Percentiles rank a stretch among this genome's conserved stretches.
Conservation (phyloP, 2,888 invertebrate species). For the Sarcophaga carnaria region DNA sequence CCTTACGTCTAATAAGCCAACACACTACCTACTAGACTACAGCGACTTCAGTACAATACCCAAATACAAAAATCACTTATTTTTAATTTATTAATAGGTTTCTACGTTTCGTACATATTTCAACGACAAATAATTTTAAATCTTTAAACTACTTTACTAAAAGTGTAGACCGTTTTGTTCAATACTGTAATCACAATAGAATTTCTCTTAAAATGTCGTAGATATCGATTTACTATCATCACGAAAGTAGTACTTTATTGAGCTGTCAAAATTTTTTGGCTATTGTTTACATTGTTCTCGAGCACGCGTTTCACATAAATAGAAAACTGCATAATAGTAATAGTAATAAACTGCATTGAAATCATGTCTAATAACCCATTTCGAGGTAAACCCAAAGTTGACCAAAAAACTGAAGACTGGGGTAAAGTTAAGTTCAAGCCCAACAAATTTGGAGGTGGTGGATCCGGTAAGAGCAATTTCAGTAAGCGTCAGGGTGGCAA, state of each 20-base stretch:
- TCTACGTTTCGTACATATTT: too few species aligned
- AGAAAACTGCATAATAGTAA: neutral
- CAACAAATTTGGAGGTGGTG: constrained; percentile 2
- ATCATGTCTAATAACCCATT: constrained; percentile 64
- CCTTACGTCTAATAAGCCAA: too few species aligned
- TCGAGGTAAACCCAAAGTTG: constrained; percentile 35
- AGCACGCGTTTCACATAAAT: neutral
- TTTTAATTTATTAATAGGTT: too few species aligned
- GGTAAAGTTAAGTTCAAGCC: constrained; percentile 69
- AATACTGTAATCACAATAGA: too few species aligned
- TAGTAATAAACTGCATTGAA: neutral
- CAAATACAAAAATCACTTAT: too few species aligned
- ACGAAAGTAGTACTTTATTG: neutral
- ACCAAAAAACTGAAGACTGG: constrained; percentile 63
- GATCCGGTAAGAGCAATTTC: neutral
- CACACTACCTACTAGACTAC: too few species aligned
- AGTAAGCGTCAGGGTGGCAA: neutral
- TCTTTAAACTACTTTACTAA: too few species aligned
- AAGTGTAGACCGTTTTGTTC: too few species aligned
- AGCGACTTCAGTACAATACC: too few species aligned
- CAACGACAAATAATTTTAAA: too few species aligned
- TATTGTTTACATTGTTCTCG: neutral
- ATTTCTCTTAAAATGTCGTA: too few species aligned
- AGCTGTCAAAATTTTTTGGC: neutral
- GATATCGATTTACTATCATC: neutral